A percentile compares a stretch with the other conserved stretches of the same genome.
Conservation (phyloP, 2,797 vertebrate species). For the Eremophila alpestris region DNA sequence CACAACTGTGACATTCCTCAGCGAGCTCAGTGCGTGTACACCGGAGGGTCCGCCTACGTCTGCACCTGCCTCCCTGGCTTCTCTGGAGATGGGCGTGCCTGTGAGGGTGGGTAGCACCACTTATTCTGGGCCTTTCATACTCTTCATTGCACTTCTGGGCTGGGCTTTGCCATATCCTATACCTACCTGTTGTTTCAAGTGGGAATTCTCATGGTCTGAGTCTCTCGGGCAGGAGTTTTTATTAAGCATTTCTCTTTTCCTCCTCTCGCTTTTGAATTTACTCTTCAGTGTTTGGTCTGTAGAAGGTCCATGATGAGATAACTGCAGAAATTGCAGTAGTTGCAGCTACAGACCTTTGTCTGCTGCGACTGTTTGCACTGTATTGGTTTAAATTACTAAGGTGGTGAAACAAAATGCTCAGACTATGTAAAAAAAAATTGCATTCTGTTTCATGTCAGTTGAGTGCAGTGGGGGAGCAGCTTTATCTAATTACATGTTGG, state of each 20-base stretch:
- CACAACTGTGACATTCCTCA: conserved; percentile 89
- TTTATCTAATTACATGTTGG: neutral
- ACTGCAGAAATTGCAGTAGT: neutral
- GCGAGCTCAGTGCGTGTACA: conserved; percentile 86
- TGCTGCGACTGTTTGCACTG: neutral
- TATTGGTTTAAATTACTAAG: neutral
- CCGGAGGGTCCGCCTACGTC: conserved; percentile 81
- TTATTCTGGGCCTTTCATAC: neutral
- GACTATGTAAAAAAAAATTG: neutral
- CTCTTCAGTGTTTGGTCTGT: neutral
- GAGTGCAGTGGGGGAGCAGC: neutral
- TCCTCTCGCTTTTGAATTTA: neutral
- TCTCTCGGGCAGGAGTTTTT: neutral
- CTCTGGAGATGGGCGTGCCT: conserved; percentile 84
- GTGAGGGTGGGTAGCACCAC: conserved; percentile 79
- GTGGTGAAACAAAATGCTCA: neutral
- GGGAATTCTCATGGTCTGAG: neutral
- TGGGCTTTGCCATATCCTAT: neutral
- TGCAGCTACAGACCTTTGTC: neutral
- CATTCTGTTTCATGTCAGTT: neutral
- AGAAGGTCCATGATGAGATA: neutral
- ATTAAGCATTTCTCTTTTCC: neutral
- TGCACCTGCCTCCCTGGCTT: conserved; percentile 90
- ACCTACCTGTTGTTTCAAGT: neutral
- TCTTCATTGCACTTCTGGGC: neutral